Evolutionary conservation across 1,140 invertebrate genomes (phyloP).

Genomic region (Bemisia tabaci): DNA sequence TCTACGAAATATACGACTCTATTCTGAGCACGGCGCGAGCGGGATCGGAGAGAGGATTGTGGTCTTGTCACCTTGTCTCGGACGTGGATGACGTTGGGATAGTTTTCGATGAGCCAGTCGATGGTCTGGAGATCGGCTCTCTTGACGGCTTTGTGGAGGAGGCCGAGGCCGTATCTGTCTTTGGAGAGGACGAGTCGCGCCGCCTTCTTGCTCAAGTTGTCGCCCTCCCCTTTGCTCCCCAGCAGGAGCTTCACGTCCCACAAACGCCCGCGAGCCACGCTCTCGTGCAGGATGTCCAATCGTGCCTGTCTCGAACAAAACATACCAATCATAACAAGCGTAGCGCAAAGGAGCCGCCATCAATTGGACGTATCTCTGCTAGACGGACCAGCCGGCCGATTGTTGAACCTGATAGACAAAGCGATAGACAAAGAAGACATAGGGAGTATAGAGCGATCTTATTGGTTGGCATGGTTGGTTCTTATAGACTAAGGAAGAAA

Average conservation of each 20-base stretch:
- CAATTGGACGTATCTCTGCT: too few relatives aligned
- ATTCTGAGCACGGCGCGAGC: too few relatives aligned
- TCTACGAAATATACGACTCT: too few relatives aligned
- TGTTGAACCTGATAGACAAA: too few relatives aligned
- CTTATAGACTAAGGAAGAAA: too few relatives aligned
- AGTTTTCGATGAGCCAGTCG: constrained; percentile 56
- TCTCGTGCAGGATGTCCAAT: constrained; percentile 51
- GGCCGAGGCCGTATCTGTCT: constrained; percentile 54
- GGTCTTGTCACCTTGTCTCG: constrained; percentile 68
- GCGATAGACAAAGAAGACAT: too few relatives aligned
- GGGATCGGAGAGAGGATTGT: too few relatives aligned
- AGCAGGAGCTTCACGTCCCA: constrained; percentile 44
- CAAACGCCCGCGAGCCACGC: constrained; percentile 52
- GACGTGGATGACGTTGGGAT: constrained; percentile 53
- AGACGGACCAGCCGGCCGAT: too few relatives aligned
- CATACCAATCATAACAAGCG: too few relatives aligned
- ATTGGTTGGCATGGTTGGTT: too few relatives aligned
- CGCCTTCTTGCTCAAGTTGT: constrained; percentile 32
- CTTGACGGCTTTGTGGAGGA: constrained; percentile 66
- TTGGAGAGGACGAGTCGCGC: constrained; percentile 48
- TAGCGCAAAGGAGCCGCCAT: too few relatives aligned
- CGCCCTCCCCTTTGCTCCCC: constrained; percentile 39
- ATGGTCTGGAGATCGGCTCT: constrained; percentile 57
- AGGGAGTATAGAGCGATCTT: too few relatives aligned
- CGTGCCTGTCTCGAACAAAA: constrained; percentile 37